Conservation (phyloP, 1,140 invertebrate genomes). For the Diprion similis region DNA sequence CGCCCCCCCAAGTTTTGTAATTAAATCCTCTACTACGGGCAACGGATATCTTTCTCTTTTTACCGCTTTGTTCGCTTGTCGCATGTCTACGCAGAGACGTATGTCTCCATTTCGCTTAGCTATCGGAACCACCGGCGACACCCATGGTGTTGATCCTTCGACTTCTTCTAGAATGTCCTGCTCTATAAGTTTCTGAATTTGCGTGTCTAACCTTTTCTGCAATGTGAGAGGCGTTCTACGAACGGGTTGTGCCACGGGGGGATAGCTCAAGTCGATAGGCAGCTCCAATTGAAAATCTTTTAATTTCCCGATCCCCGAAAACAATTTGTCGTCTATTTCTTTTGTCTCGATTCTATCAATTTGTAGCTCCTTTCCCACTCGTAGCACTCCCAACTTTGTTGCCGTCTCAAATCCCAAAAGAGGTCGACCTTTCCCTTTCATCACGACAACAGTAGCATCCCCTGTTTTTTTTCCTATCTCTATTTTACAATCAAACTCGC, state of each 20-base stretch:
- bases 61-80: conserved; percentile 42
- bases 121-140: conserved; percentile 49
- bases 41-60: conserved; percentile 45
- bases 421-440: conserved; percentile 1
- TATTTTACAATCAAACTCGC: no score
- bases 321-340: no score
- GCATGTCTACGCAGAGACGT: conserved; percentile 47
- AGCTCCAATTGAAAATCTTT: no score
- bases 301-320: no score
- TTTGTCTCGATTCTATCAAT: no score
- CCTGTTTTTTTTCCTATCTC: no score
- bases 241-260: no score
- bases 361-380: no score
- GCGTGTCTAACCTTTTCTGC: no score
- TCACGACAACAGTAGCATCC: conserved; percentile 11
- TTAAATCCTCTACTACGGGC: conserved; percentile 41
- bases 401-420: conserved; percentile 15
- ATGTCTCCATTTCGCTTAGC: conserved; percentile 42
- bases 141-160: conserved; percentile 43
- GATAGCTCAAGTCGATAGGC: no score
- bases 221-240: no score
- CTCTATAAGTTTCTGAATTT: conserved; percentile 27
- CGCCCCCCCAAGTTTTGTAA: conserved; percentile 31
- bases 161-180: conserved; percentile 47
- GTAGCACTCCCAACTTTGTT: background rate